Conservation (phyloP, 1,140 invertebrate species). For the Trinorchestia longiramus region DNA sequence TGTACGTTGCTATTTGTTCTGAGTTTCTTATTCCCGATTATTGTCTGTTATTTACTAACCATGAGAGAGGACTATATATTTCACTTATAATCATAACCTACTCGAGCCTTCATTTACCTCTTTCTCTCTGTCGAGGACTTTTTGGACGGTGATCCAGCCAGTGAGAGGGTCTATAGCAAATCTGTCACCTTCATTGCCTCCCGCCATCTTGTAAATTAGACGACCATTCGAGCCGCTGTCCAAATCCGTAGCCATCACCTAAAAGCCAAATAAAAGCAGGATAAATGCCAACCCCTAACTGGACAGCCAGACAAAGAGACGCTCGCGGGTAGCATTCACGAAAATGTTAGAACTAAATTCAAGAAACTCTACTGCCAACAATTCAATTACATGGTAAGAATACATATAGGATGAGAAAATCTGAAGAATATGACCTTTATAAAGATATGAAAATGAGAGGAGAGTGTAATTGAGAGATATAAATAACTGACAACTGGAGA, state of each 20-base stretch:
- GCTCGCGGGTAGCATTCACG: neutral
- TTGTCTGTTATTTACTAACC: neutral
- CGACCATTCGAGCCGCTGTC: conserved; percentile 84
- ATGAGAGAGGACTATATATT: neutral
- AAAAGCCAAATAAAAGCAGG: conserved; percentile 47
- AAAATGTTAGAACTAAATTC: neutral
- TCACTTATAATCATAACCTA: neutral
- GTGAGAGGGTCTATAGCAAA: conserved; percentile 83
- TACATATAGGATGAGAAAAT: neutral
- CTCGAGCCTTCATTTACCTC: neutral
- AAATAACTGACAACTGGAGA: neutral
- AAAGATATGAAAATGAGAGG: neutral
- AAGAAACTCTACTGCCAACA: neutral
- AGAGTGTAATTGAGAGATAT: neutral
- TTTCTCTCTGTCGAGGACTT: conserved; percentile 85
- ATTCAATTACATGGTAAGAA: neutral
- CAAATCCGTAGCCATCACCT: conserved; percentile 82
- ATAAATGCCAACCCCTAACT: conserved; percentile 9
- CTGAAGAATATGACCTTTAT: neutral
- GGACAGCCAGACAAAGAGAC: neutral
- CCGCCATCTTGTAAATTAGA: conserved; percentile 82
- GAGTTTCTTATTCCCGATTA: neutral
- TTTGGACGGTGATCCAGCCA: conserved; percentile 83
- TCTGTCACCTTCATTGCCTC: conserved; percentile 82
- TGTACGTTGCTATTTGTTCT: neutral